Evolutionary conservation across 2,113 vertebrate species (phyloP), one percentile per base, ranked within the genome.

Genomic region (Crypturellus undulatus): DNA sequence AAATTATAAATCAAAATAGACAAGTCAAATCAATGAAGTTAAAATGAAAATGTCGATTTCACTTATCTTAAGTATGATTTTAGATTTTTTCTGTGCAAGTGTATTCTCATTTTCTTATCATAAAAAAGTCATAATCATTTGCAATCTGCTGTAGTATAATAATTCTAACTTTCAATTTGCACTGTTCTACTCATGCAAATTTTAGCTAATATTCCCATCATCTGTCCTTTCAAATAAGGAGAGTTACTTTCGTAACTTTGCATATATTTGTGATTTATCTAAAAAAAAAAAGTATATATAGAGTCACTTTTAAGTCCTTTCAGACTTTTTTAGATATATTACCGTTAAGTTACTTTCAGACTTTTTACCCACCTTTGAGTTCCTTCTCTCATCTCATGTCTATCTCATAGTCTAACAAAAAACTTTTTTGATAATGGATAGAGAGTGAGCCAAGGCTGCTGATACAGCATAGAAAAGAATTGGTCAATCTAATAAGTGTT

Each of bases 401-500:
- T 79, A 25, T 47, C 43, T 49, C 22, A 32, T 0, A 62, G 43
- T 76, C 47, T 79, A 58, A 10, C 21, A 52, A 65, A 76, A 95
- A 92, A 72, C 3, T n/a, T 75, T 2, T 84, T 73, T 90, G 88
- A 84, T 93, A 88, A 84, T 87, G 68, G 69, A 79, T 68, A 64
- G 36, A 58, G 75, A 2, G 16, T n/a, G 58, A 69, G 52, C 24
- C 30, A 78, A 71, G 28, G 30, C 24, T 96, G 94, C 79, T 93
- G 93, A 93, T 86, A 89, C 47, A 94, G 88, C 77, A 92, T 52
- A 84, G 92, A 51, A 86, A 86, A 95, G 56, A 81, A 88, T 30
- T 25, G 58, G 79, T 94, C 52, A 52, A 86, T 42, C 38, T 96
- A 86, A 68, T 96, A 85, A 79, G 79, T 94, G 68, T 94, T 92